phyloP scores from a whole-genome alignment of 2,888 invertebrate genomes.

The Mythimna vitellina region DNA sequence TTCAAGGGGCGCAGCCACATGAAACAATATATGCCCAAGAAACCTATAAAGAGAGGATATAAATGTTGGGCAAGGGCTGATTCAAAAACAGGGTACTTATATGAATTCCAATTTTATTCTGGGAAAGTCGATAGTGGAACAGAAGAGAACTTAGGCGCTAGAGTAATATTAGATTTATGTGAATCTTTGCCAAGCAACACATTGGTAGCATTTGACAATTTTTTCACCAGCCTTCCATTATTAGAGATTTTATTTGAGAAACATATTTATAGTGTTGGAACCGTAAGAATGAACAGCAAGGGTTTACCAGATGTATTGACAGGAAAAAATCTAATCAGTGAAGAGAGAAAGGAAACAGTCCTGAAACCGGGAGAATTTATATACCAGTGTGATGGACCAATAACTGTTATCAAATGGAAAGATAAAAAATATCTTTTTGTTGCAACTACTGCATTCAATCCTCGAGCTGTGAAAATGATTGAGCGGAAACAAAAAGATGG shows the following conservation, averaged over 20 bases:
- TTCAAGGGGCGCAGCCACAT: no score
- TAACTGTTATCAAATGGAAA: conserved; percentile 14
- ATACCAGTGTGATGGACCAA: conserved; percentile 14
- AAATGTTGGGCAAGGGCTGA: no score
- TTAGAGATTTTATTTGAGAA: conserved; percentile 20
- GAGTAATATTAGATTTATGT: conserved; percentile 12
- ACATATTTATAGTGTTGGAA: conserved; percentile 26
- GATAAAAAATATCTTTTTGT: conserved; percentile 10
- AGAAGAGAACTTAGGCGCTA: conserved; percentile 16
- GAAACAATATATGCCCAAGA: no score
- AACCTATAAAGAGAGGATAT: no score
- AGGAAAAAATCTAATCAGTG: conserved; percentile 1
- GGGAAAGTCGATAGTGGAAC: conserved; percentile 14
- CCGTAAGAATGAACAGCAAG: conserved; percentile 5
- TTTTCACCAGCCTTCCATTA: conserved; percentile 22
- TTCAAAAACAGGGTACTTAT: conserved; percentile 8
- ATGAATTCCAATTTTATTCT: conserved; percentile 16
- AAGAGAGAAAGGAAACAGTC: conserved; percentile 1
- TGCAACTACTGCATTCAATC: conserved; percentile 10
- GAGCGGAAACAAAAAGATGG: conserved; percentile 26
- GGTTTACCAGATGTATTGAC: not conserved
- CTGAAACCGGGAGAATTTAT: conserved; percentile 30
- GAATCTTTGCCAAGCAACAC: conserved; percentile 12
- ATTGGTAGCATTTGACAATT: conserved; percentile 16
- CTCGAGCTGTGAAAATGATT: conserved; percentile 5